Conservation (phyloP, 2,888 invertebrate genomes). For the Hanleya hanleyi region DNA sequence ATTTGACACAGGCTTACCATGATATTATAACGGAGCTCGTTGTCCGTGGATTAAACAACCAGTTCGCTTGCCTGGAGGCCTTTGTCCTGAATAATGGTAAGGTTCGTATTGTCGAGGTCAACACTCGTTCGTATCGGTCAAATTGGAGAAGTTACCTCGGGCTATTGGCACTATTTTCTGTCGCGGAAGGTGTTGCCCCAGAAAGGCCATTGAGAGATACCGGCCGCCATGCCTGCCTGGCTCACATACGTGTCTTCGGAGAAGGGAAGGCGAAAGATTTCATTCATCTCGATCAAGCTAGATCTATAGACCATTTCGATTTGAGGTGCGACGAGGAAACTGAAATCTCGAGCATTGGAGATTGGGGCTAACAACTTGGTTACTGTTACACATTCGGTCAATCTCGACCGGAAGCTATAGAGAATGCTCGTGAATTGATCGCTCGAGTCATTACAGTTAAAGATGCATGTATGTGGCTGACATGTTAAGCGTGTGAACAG, state of each 20-base stretch:
- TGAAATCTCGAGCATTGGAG: background rate
- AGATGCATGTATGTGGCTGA: background rate
- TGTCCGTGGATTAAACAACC: background rate
- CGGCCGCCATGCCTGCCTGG: background rate
- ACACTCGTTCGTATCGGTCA: background rate
- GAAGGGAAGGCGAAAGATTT: background rate
- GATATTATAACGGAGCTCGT: background rate
- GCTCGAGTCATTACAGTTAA: background rate
- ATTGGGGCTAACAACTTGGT: background rate
- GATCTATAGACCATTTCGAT: background rate
- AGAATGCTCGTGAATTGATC: background rate
- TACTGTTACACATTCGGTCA: constrained; percentile 1
- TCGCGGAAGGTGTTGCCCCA: background rate
- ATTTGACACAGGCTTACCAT: background rate
- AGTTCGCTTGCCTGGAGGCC: background rate
- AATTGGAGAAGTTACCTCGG: background rate
- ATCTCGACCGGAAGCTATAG: background rate
- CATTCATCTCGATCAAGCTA: background rate
- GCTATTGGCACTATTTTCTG: background rate
- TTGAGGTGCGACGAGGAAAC: background rate
- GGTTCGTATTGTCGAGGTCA: background rate
- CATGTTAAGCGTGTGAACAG: too few species aligned
- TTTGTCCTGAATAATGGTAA: background rate
- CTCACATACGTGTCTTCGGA: background rate
- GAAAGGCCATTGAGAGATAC: background rate